These are phyloP conservation scores for Polylopha cassiicola DNA, from an alignment of 2,888 invertebrate species.

Conservation along the genomic window DNA sequence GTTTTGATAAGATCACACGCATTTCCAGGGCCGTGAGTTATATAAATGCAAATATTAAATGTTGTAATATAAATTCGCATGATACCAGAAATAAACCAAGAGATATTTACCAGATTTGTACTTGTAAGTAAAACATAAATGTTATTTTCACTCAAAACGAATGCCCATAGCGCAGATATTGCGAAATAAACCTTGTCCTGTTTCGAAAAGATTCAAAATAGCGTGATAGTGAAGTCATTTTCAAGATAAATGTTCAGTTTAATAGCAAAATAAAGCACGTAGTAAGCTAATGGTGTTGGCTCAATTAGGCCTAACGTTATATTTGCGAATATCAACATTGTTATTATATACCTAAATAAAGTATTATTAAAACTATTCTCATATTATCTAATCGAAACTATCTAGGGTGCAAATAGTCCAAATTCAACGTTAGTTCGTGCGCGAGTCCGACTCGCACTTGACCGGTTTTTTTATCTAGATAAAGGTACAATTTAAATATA, in stretches of 20 bases:
- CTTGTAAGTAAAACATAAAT: constrained; percentile 42
- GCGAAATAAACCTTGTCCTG: constrained; percentile 26
- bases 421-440: too few relatives aligned
- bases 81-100: constrained; percentile 3
- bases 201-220: constrained; percentile 29
- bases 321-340: constrained; percentile 6
- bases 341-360: too few relatives aligned
- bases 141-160: constrained; percentile 46
- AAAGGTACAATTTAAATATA: too few relatives aligned
- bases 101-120: constrained; percentile 24
- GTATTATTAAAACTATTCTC: not conserved
- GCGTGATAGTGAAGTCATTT: constrained; percentile 19
- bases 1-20: too few relatives aligned
- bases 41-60: too few relatives aligned
- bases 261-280: constrained; percentile 32
- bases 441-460: too few relatives aligned
- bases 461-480: too few relatives aligned
- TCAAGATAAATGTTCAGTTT: constrained; percentile 26
- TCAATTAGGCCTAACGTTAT: constrained; percentile 11
- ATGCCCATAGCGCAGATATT: constrained; percentile 23
- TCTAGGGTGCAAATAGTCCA: too few relatives aligned
- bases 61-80: constrained; percentile 21
- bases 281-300: constrained; percentile 36
- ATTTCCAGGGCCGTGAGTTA: too few relatives aligned
- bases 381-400: too few relatives aligned